Evolutionary conservation across 2,888 invertebrate genomes (phyloP), one percentile per base, ranked within the genome.

Genomic region (Noctua fimbriata): DNA sequence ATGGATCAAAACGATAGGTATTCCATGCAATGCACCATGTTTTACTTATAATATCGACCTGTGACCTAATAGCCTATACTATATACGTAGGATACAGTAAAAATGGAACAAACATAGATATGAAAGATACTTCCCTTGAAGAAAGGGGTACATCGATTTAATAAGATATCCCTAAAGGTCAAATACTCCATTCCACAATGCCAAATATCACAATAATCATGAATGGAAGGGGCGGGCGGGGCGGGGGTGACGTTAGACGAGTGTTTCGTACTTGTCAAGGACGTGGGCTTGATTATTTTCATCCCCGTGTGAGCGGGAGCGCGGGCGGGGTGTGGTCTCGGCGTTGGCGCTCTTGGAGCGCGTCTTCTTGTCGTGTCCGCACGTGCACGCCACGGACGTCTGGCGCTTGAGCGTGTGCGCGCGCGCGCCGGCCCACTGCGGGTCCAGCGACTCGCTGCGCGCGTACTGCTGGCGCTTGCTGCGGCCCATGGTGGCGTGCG

Each of bases 231-330:
- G 79, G 73, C 21, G 52, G n/a, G 70, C 63, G 71, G 24, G n/a
- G 52, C 73, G 70, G 67, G 60, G 76, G 32, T 28, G 72, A 36
- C 77, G 88, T 92, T 95, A 97, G 69, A 97, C 97, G 79, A 97
- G 94, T 36, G 97, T 97, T 88, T 97, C 97, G 86, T 97, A 97
- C 90, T 97, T 97, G 87, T 97, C 97, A 52, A 97, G 94, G 69
- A 97, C 97, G 83, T 96, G 96, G 32, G 91, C 92, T 83, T 94
- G 94, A 66, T 93, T 91, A 85, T 93, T 93, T n/a, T 95, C 96
- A 86, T 96, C 96, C 21, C 94, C 95, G 88, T 96, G 96, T 18
- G 95, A 95, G 66, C 95, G 95, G 9, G 95, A 94, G n/a, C 96
- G 95, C 32, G 94, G 92, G 2, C 96, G 93, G 41, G 89, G 79